These are phyloP conservation scores for Spodoptera exigua DNA, from an alignment of 2,888 invertebrate genomes.

Conservation along the genomic window DNA sequence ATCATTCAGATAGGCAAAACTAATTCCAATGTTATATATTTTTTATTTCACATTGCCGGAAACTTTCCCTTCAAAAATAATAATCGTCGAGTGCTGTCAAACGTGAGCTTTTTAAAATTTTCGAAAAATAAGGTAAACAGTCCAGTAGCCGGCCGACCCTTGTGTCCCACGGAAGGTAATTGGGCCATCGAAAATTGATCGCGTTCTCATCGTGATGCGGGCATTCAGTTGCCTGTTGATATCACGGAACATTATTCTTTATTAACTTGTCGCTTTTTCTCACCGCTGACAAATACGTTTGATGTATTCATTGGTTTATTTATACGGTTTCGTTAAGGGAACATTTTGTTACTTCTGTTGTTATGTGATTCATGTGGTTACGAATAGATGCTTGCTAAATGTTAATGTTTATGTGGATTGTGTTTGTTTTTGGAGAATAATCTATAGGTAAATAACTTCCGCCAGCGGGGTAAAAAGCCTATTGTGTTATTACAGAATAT, in stretches of 20 bases:
- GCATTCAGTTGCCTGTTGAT: constrained; percentile 69
- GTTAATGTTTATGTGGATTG: constrained; percentile 4
- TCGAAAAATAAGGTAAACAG: constrained; percentile 34
- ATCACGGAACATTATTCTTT: constrained; percentile 65
- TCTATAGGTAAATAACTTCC: too few relatives aligned
- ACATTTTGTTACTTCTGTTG: constrained; percentile 27
- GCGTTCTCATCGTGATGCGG: constrained; percentile 74
- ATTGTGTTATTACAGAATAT: too few relatives aligned
- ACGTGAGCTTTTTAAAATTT: too few relatives aligned
- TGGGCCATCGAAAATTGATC: constrained; percentile 80
- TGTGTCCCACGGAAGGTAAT: constrained; percentile 76
- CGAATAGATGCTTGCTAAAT: constrained; percentile 1
- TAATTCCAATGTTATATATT: too few relatives aligned
- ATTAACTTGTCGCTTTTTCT: constrained; percentile 57
- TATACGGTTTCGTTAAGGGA: constrained; percentile 44
- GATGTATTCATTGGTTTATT: constrained; percentile 56
- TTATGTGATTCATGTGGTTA: constrained; percentile 14
- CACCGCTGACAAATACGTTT: constrained; percentile 47
- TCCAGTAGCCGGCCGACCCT: constrained; percentile 40
- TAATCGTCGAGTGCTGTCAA: too few relatives aligned
- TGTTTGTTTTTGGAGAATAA: constrained; percentile 5
- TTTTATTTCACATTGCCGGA: too few relatives aligned
- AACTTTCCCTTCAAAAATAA: too few relatives aligned
- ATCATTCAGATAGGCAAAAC: too few relatives aligned
- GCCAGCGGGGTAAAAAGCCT: too few relatives aligned